A percentile compares a stretch with the other conserved stretches of the same genome.
Conservation (phyloP, 2,113 vertebrate species). For the Corydoras sp. region DNA sequence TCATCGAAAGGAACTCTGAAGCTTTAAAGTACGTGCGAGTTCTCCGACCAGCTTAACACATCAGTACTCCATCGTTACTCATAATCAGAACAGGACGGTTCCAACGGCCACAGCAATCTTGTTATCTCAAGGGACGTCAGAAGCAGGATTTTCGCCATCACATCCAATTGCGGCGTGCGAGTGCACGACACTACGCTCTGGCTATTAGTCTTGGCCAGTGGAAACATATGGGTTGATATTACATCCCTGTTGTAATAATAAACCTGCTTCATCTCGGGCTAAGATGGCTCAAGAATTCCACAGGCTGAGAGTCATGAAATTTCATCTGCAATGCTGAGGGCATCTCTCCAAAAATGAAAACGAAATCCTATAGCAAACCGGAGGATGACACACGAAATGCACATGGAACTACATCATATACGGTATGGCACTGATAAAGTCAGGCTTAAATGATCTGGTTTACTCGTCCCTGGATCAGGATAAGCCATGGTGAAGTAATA, state of each 20-base stretch:
- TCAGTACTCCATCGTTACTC: too few species aligned
- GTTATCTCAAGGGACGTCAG: conserved; percentile 14
- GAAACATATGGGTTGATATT: conserved; percentile 59
- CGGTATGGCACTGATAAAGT: conserved; percentile 29
- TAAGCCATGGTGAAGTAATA: conserved; percentile 21
- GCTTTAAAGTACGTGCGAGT: too few species aligned
- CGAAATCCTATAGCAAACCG: conserved; percentile 44
- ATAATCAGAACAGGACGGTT: too few species aligned
- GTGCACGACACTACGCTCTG: conserved; percentile 47
- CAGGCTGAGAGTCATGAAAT: conserved; percentile 57
- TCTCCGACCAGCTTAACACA: too few species aligned
- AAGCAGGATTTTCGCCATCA: conserved; percentile 26
- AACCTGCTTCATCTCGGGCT: conserved; percentile 48
- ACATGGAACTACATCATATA: conserved; percentile 25
- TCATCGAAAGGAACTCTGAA: too few species aligned
- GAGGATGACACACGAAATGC: conserved; percentile 16
- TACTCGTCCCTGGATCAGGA: conserved; percentile 20
- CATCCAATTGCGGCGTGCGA: conserved; percentile 28
- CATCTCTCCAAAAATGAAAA: conserved; percentile 51
- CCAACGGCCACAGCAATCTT: conserved; percentile 41
- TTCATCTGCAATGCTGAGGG: conserved; percentile 54
- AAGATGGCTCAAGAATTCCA: conserved; percentile 51
- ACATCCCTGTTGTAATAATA: conserved; percentile 61
- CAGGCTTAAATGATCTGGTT: conserved; percentile 27
- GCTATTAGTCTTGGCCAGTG: conserved; percentile 52